Percentiles rank a stretch among this genome's conserved stretches.
Conservation (phyloP, 2,888 invertebrate genomes). For the Hydraecia micacea region DNA sequence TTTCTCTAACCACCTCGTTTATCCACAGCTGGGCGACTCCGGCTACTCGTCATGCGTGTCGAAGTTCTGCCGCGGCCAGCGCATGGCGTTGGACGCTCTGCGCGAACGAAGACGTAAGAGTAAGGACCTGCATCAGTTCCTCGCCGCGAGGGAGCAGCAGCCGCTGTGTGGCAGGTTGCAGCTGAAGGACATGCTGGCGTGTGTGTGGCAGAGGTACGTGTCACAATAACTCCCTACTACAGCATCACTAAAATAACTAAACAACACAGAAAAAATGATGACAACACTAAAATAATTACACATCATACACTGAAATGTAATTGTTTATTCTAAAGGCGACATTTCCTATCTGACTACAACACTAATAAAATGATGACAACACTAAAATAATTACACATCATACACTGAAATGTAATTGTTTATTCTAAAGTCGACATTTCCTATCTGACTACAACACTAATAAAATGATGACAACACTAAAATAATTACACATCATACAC, state of each 20-base stretch:
- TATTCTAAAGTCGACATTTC: too few species aligned
- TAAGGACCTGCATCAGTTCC: slow-evolving; percentile 94
- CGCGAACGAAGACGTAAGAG: slow-evolving; percentile 94
- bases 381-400: too few species aligned
- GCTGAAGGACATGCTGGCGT: slow-evolving; percentile 93
- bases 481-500: too few species aligned
- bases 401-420: too few species aligned
- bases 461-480: too few species aligned
- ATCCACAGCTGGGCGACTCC: slow-evolving; percentile 91
- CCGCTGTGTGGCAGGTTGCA: slow-evolving; percentile 95
- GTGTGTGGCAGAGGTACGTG: slow-evolving; percentile 87
- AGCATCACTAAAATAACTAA: neutral
- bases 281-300: neutral
- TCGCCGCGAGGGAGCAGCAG: slow-evolving; percentile 94
- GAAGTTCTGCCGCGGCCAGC: slow-evolving; percentile 96
- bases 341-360: neutral
- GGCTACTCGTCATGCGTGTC: slow-evolving; percentile 94
- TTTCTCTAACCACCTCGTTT: neutral
- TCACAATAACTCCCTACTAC: fast-evolving
- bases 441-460: too few species aligned
- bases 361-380: too few species aligned
- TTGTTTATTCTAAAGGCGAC: too few species aligned
- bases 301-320: too few species aligned
- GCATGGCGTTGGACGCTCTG: slow-evolving; percentile 95
- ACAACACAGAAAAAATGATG: neutral